phyloP scores from a whole-genome alignment of 2,888 invertebrate species.

The Drosophila barbarae region DNA sequence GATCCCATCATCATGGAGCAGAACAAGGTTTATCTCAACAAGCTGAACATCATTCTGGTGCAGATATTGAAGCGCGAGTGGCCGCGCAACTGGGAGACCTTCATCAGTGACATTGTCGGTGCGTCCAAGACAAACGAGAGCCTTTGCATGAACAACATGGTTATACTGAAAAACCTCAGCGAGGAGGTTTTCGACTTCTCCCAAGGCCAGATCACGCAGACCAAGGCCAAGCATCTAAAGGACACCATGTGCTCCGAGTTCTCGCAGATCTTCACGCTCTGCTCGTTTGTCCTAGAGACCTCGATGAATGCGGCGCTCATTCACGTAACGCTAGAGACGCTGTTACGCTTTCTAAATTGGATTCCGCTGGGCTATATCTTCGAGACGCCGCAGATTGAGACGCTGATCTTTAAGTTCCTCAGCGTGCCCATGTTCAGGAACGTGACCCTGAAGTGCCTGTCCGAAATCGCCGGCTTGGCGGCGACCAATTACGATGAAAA shows the following conservation, averaged over 20 bases:
- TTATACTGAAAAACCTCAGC: conserved; percentile 96
- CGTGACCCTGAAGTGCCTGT: conserved; percentile 98
- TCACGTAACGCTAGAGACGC: conserved; percentile 96
- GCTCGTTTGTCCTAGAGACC: conserved; percentile 98
- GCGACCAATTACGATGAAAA: conserved; percentile 95
- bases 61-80: conserved; percentile 99
- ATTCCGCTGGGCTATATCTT: conserved; percentile 99
- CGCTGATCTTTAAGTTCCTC: conserved; percentile 96
- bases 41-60: conserved; percentile 98
- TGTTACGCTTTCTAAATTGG: conserved; percentile 98
- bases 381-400: conserved; percentile 97
- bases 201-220: conserved; percentile 98
- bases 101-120: conserved; percentile 99
- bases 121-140: conserved; percentile 99
- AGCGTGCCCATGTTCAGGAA: conserved; percentile 99
- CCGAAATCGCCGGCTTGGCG: conserved; percentile 97
- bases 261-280: conserved; percentile 98
- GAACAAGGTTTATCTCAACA: conserved; percentile 98
- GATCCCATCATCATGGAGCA: conserved; percentile 92
- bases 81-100: conserved; percentile 99
- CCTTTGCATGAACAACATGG: conserved; percentile 99
- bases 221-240: conserved; percentile 99
- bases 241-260: conserved; percentile 99
- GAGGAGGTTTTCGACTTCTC: conserved; percentile 99
- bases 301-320: conserved; percentile 98